Percentiles rank a stretch among this genome's conserved stretches.
Evolutionary conservation across 2,888 invertebrate genomes (phyloP).

Genomic region (Lasioglossum calceatum): DNA sequence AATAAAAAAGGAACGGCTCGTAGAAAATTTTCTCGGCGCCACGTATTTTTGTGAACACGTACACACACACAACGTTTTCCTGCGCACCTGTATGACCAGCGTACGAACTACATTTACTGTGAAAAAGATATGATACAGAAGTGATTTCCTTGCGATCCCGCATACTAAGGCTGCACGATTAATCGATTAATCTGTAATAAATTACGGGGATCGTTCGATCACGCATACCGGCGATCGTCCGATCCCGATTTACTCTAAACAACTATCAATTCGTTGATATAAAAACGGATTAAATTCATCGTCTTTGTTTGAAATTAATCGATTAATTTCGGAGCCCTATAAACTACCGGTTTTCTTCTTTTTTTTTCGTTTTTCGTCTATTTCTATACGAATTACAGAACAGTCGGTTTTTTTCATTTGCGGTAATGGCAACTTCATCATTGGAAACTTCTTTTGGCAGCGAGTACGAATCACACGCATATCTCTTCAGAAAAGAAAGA

Average conservation of each 20-base stretch:
- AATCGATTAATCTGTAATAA: conserved; percentile 57
- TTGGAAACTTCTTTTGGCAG: conserved; percentile 58
- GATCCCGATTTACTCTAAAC: conserved; percentile 35
- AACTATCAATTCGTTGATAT: conserved; percentile 47
- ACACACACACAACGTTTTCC: conserved; percentile 24
- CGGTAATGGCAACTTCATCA: conserved; percentile 57
- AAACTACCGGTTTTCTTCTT: conserved; percentile 26
- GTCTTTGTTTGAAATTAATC: conserved; percentile 50
- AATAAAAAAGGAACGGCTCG: conserved; percentile 67
- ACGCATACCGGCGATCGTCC: not conserved
- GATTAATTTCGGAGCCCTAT: conserved; percentile 58
- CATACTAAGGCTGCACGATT: conserved; percentile 50
- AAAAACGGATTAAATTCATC: conserved; percentile 42
- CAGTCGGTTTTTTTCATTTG: conserved; percentile 41
- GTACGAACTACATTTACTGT: conserved; percentile 60
- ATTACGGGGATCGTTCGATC: conserved; percentile 11
- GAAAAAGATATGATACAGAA: conserved; percentile 65
- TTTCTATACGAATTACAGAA: conserved; percentile 52
- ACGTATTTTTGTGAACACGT: conserved; percentile 59
- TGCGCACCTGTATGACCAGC: conserved; percentile 43
- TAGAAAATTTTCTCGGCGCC: conserved; percentile 64
- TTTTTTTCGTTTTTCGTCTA: conserved; percentile 15
- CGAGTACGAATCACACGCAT: conserved; percentile 46
- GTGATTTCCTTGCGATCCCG: conserved; percentile 57
- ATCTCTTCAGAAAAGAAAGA: conserved; percentile 30